Conservation (phyloP, 2,797 vertebrate genomes). For the Enteromius trimaculatus region DNA sequence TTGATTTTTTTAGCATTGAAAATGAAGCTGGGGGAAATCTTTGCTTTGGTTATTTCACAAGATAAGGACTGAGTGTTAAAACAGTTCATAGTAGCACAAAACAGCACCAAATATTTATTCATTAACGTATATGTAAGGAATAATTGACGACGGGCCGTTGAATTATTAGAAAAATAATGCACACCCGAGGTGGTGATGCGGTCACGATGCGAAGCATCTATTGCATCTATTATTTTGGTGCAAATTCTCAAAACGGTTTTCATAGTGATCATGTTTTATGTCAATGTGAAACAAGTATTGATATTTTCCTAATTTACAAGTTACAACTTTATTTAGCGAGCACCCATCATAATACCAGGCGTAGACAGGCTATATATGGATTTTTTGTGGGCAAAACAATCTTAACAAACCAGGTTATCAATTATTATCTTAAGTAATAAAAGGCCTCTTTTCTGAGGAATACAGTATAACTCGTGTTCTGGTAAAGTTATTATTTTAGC, state of each 20-base stretch:
- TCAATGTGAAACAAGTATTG: not conserved
- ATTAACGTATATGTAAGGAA: not conserved
- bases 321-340: not conserved
- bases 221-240: not conserved
- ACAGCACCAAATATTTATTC: not conserved
- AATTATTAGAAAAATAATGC: no score
- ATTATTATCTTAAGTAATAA: not conserved
- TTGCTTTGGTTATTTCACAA: constrained; percentile 4
- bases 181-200: no score
- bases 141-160: no score
- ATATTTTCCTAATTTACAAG: not conserved
- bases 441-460: not conserved
- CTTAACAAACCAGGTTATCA: not conserved
- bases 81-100: not conserved
- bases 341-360: not conserved
- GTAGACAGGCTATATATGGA: not conserved
- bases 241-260: not conserved
- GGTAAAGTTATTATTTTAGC: not conserved
- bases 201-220: no score
- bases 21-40: not conserved
- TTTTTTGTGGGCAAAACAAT: not conserved
- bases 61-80: not conserved
- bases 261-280: not conserved
- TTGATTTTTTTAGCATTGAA: constrained; percentile 5
- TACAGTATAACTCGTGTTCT: not conserved